Conservation (phyloP, 1,140 invertebrate species). For the Philotrypesis tridentata region DNA sequence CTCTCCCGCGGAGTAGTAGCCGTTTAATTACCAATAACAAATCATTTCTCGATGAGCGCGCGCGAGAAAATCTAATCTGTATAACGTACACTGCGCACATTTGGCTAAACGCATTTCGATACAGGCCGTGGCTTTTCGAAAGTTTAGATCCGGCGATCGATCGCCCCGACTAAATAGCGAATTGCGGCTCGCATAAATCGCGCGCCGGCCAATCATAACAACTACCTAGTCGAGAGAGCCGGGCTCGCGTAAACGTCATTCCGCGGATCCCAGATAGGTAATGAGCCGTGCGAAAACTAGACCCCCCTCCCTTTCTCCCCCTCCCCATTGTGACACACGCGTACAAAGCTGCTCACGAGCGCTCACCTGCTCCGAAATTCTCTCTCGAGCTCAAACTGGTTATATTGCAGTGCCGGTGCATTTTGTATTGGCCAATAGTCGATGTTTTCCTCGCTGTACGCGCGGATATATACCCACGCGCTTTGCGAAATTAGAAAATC, state of each 20-base stretch:
- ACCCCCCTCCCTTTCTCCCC: not conserved
- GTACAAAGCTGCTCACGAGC: not conserved
- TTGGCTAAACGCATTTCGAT: too few species aligned
- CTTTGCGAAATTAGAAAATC: constrained; percentile 37
- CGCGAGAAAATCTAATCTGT: too few species aligned
- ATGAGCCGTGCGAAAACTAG: constrained; percentile 58
- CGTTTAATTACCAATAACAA: too few species aligned
- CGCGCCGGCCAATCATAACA: constrained; percentile 68
- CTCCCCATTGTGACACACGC: not conserved
- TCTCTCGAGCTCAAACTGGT: not conserved
- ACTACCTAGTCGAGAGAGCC: constrained; percentile 59
- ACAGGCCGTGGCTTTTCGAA: not conserved
- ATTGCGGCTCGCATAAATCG: constrained; percentile 65
- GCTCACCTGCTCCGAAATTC: constrained; percentile 1
- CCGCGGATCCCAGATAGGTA: constrained; percentile 63
- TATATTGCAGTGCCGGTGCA: not conserved
- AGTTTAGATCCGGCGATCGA: too few species aligned
- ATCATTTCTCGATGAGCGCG: too few species aligned
- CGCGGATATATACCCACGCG: not conserved
- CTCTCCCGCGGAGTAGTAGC: too few species aligned
- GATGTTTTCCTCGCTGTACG: not conserved
- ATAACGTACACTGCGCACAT: too few species aligned
- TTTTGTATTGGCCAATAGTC: not conserved
- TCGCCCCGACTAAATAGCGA: constrained; percentile 64
- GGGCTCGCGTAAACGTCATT: constrained; percentile 66